Evolutionary conservation across 2,113 vertebrate genomes (phyloP).

Genomic region (Stigmatopora argus): DNA sequence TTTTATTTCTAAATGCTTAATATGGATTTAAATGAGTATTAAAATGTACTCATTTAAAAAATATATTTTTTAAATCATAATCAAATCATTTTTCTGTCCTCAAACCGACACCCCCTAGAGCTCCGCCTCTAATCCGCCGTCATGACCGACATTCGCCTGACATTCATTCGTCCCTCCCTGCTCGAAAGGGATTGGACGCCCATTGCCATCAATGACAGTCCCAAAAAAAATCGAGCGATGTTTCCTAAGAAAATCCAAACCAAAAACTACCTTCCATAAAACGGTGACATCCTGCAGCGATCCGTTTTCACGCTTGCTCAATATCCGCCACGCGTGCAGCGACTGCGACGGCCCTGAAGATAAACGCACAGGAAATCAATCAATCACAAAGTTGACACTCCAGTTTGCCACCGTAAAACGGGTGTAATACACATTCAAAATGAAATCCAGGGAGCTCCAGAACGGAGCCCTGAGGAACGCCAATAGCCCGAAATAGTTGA

Average conservation of each 20-base stretch:
- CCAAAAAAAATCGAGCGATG: no score
- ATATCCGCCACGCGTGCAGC: slow-evolving; percentile 60
- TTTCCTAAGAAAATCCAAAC: not conserved
- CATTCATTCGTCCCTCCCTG: no score
- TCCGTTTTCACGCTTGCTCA: slow-evolving; percentile 1
- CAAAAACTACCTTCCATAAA: slow-evolving; percentile 68
- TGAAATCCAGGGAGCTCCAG: not conserved
- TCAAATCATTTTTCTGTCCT: no score
- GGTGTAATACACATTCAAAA: not conserved
- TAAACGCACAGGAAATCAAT: not conserved
- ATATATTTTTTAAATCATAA: no score
- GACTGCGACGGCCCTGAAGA: slow-evolving; percentile 55
- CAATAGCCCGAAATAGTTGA: not conserved
- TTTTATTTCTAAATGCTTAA: no score
- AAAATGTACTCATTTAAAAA: no score
- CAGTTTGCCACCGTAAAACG: not conserved
- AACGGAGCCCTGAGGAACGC: not conserved
- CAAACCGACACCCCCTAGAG: no score
- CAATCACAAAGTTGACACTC: not conserved
- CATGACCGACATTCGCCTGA: no score
- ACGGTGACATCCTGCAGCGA: slow-evolving; percentile 41
- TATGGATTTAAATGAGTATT: no score
- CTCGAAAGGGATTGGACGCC: no score
- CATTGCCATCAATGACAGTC: no score
- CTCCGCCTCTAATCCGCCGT: no score